Base-by-base conservation (phyloP, 2,113 vertebrate genomes). In the Excalfactoria chinensis region DNA sequence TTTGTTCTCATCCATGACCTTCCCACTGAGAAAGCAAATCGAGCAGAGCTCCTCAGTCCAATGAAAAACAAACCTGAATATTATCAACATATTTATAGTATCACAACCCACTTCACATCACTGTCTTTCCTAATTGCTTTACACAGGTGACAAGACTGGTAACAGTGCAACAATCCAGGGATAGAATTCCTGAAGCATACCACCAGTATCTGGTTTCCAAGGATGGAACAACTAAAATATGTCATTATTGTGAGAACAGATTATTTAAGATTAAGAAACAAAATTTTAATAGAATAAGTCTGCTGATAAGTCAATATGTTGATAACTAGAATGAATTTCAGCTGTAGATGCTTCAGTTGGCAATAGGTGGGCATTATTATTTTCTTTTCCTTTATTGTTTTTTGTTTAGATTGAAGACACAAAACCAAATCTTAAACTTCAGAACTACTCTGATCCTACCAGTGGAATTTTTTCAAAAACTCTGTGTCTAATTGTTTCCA, bases 1-100 rank as follows among this genome's bases (percentile, higher is more conserved):
- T 56, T 96, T 92, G 82, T 89, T 96, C 78, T 96, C 93, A 91
- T 80, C 84, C 89, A 32, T 96, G 71, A 89, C 86, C 41, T 87
- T 93, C 87, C 93, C 43, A 68, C 89, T 80, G 94, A 89, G 93
- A 95, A 92, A 87, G 59, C 86, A 91, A 85, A 93, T 86, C 3
- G 66, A 87, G 86, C 81, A 85, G 77, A 93, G 70, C 78, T 92
- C 23, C 60, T 56, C 72, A 92, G 84, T 56, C 60, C 71, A 92
- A 35, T 89, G 87, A 77, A 85, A 87, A 89, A 89, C 56, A 67
- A 79, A 85, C 60, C 55, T 83, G 40, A 70, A 56, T 70, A 67
- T 85, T 93, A 64, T 74, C 41, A 68, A 59, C 90, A 77, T 92
- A 43, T 62, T 76, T 86, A 11, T 55, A 62, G 69, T 86, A 86